phyloP scores from a whole-genome alignment of 1,140 invertebrate genomes.

The Heliconius melpomene region DNA sequence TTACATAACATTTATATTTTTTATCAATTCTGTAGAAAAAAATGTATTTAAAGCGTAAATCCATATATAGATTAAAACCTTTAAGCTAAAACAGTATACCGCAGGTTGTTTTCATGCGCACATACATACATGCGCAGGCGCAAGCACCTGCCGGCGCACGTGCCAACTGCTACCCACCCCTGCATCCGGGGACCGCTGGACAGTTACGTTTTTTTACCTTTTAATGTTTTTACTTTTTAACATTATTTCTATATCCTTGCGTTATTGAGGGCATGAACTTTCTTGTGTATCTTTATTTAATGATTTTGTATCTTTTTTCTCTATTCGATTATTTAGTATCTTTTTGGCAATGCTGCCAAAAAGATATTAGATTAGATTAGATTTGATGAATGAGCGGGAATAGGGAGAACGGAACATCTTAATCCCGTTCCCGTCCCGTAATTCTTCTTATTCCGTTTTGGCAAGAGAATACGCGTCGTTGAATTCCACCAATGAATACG shows the following conservation, averaged over 20 bases:
- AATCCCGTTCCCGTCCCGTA: too few species aligned
- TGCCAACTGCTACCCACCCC: slow-evolving; percentile 41
- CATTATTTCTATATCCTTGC: slow-evolving; percentile 11
- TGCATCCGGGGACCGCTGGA: slow-evolving; percentile 40
- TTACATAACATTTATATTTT: not conserved
- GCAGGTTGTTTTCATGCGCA: slow-evolving; percentile 13
- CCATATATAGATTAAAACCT: not conserved
- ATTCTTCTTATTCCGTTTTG: too few species aligned
- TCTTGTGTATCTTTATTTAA: not conserved
- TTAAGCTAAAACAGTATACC: not conserved
- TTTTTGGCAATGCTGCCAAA: too few species aligned
- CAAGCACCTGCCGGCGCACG: slow-evolving; percentile 37
- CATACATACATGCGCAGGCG: not conserved
- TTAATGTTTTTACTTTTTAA: slow-evolving; percentile 20
- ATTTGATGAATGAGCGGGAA: too few species aligned
- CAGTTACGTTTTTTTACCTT: slow-evolving; percentile 31
- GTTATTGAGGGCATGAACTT: slow-evolving; percentile 21
- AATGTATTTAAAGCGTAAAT: not conserved
- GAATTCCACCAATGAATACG: too few species aligned
- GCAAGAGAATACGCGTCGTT: too few species aligned
- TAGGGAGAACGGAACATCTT: too few species aligned
- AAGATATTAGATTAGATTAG: too few species aligned
- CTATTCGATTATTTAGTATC: too few species aligned
- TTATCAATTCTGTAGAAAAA: not conserved
- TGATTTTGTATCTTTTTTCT: too few species aligned